These are phyloP conservation scores for Girardinichthys multiradiatus DNA, from an alignment of 2,113 vertebrate genomes.

Conservation along the genomic window DNA sequence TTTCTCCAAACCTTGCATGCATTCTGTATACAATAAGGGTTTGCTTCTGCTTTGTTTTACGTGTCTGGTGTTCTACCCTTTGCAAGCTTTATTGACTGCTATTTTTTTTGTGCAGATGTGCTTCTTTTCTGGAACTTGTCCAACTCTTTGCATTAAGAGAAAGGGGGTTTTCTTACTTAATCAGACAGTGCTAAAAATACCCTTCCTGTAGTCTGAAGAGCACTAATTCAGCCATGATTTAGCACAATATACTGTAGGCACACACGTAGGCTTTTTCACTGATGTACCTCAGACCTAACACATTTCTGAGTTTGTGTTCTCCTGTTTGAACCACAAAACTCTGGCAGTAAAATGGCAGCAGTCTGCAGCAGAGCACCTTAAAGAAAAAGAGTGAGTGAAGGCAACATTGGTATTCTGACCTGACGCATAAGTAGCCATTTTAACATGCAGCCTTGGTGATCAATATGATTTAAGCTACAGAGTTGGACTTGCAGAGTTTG, in stretches of 20 bases:
- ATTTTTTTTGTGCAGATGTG: background rate
- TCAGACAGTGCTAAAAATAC: background rate
- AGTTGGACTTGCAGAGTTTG: constrained; percentile 78
- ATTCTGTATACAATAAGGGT: background rate
- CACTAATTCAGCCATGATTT: background rate
- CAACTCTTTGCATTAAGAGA: background rate
- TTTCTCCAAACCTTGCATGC: too few relatives aligned
- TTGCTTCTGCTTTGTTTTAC: background rate
- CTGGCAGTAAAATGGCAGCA: constrained; percentile 31
- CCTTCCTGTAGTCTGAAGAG: background rate
- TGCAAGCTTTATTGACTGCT: background rate
- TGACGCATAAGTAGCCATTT: constrained; percentile 77
- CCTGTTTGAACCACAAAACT: background rate
- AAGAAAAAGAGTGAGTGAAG: constrained; percentile 5
- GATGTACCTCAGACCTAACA: constrained; percentile 2
- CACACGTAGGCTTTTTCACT: constrained; percentile 13
- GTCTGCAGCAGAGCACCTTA: constrained; percentile 59
- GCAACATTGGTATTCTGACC: constrained; percentile 67
- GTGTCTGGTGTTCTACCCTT: background rate
- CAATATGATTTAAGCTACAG: constrained; percentile 82
- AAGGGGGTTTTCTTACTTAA: constrained; percentile 2
- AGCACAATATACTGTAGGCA: background rate
- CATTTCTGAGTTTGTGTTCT: constrained; percentile 10
- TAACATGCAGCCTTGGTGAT: constrained; percentile 77
- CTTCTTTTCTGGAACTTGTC: background rate